Evolutionary conservation across 92 coral and sea anemone genomes (phyloP).

Genomic region (Epizoanthus rinbou): DNA sequence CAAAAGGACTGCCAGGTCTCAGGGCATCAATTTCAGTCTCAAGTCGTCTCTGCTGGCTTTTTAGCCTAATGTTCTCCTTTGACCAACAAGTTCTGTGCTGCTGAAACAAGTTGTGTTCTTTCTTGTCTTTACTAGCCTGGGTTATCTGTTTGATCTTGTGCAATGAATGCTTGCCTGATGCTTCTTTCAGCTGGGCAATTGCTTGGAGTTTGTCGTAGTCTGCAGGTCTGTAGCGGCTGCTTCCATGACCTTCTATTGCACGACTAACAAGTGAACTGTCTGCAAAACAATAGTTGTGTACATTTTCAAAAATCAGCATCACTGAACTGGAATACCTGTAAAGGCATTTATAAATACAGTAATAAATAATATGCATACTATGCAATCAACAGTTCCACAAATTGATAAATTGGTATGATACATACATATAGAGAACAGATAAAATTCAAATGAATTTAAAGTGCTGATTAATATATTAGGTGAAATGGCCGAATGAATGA

Average conservation of each 20-base stretch:
- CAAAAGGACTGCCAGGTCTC: constrained; percentile 81
- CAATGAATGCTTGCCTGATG: constrained; percentile 77
- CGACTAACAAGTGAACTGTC: constrained; percentile 90
- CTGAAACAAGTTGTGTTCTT: constrained; percentile 82
- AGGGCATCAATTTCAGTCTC: constrained; percentile 80
- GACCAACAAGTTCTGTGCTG: constrained; percentile 96
- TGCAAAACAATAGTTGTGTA: constrained; percentile 32
- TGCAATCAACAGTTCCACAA: too few species aligned
- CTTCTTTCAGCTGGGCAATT: constrained; percentile 87
- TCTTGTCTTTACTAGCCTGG: constrained; percentile 81
- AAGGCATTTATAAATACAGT: background rate
- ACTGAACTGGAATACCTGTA: background rate
- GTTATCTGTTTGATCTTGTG: constrained; percentile 85
- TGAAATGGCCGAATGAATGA: too few species aligned
- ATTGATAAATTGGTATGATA: too few species aligned
- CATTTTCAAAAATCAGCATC: too few species aligned
- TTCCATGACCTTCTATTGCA: constrained; percentile 78
- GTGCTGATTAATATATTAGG: too few species aligned
- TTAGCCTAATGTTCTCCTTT: constrained; percentile 79
- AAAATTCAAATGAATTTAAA: too few species aligned
- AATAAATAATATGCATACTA: too few species aligned
- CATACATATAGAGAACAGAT: too few species aligned
- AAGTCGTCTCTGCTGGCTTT: constrained; percentile 72
- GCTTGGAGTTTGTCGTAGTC: constrained; percentile 96
- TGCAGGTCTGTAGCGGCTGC: constrained; percentile 77